Evolutionary conservation across 2,888 invertebrate genomes (phyloP).

Genomic region (Gisinianus flammeolus): DNA sequence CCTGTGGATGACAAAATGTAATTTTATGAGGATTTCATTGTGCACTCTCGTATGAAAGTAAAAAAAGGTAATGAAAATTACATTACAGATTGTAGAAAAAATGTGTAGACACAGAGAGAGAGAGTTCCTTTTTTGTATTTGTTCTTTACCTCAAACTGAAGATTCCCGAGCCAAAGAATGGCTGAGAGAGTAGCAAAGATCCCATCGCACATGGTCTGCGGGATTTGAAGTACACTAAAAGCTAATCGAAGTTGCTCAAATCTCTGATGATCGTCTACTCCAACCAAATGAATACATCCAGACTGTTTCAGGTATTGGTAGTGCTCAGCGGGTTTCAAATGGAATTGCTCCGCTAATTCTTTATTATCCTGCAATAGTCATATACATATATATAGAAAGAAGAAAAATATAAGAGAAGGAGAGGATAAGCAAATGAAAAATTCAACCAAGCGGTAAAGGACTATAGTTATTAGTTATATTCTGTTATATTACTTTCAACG

Average conservation of each 20-base stretch:
- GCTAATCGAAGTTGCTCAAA: conserved; percentile 86
- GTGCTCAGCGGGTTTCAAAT: conserved; percentile 75
- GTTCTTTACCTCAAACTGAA: conserved; percentile 79
- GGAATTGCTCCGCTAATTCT: conserved; percentile 75
- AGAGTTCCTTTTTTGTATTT: too few relatives aligned
- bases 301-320: conserved; percentile 85
- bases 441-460: not conserved
- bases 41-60: too few relatives aligned
- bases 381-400: conserved; percentile 3
- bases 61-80: too few relatives aligned
- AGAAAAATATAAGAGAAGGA: conserved; percentile 12
- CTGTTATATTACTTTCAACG: not conserved
- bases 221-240: conserved; percentile 86
- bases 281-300: conserved; percentile 73
- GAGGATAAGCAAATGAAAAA: not conserved
- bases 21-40: too few relatives aligned
- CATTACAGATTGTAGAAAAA: too few relatives aligned
- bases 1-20: conserved; percentile 64
- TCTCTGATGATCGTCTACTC: conserved; percentile 71
- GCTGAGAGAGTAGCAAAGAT: conserved; percentile 87
- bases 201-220: conserved; percentile 83
- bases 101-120: too few relatives aligned
- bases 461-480: not conserved
- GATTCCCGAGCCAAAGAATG: conserved; percentile 88
- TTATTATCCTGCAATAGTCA: conserved; percentile 68